phyloP scores from a whole-genome alignment of 2,888 invertebrate species.

The Rhyacophila evoluta region DNA sequence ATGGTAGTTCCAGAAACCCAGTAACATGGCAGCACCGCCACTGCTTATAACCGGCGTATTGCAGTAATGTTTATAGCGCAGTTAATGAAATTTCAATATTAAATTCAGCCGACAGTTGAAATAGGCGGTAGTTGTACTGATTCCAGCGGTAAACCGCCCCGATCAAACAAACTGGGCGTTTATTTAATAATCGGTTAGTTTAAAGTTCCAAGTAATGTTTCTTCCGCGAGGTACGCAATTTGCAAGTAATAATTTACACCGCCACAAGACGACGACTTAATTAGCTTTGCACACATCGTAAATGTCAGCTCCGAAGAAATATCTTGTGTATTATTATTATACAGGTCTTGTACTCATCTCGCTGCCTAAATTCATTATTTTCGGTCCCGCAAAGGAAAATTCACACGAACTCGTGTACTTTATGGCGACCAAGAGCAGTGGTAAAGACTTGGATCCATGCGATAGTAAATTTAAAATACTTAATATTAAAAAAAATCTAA shows the following conservation, averaged over 20 bases:
- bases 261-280: conserved; percentile 50
- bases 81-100: conserved; percentile 14
- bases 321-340: conserved; percentile 38
- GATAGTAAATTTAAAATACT: no score
- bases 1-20: no score
- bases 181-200: conserved; percentile 20
- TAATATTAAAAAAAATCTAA: no score
- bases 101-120: neutral
- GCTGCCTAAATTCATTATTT: conserved; percentile 2
- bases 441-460: no score
- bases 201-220: conserved; percentile 17
- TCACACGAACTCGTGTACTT: neutral
- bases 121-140: neutral
- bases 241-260: conserved; percentile 32
- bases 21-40: no score
- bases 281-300: conserved; percentile 52
- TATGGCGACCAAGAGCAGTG: neutral
- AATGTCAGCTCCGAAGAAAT: conserved; percentile 48
- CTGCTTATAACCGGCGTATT: no score
- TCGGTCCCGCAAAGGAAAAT: neutral
- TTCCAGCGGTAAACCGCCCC: neutral
- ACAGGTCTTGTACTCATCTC: neutral
- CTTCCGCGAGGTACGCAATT: conserved; percentile 30
- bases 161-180: neutral
- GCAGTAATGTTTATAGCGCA: neutral